These are phyloP conservation scores for Muntiacus muntjak DNA, from an alignment of 2,113 vertebrate species.

Conservation along the genomic window DNA sequence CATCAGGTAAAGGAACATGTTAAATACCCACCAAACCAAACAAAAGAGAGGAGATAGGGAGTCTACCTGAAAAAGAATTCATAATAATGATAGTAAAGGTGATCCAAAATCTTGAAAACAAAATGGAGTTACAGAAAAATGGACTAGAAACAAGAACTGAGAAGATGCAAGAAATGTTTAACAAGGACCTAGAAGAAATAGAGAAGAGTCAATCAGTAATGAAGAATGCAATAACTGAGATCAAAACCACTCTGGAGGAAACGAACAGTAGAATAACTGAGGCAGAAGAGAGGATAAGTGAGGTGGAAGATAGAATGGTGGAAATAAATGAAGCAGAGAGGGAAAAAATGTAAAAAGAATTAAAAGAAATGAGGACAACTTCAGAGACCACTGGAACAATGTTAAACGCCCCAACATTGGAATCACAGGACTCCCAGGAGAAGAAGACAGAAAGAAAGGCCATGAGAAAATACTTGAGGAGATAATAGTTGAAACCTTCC, in stretches of 20 bases:
- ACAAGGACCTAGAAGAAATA: not conserved
- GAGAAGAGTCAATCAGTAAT: not conserved
- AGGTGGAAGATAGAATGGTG: not conserved
- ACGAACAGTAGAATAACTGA: not conserved
- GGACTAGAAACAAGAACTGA: not conserved
- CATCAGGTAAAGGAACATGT: not conserved
- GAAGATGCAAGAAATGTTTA: not conserved
- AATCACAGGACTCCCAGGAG: not conserved
- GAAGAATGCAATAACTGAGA: not conserved
- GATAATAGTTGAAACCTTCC: not conserved
- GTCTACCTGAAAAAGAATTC: not conserved
- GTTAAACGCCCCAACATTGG: not conserved
- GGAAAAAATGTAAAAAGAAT: not conserved
- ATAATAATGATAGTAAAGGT: not conserved
- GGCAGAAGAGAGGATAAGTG: not conserved
- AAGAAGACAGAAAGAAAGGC: not conserved
- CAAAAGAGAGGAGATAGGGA: not conserved
- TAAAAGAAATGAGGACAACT: not conserved
- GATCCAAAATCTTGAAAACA: not conserved
- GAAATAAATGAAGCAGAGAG: not conserved
- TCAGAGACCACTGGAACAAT: not conserved
- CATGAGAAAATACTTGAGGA: not conserved
- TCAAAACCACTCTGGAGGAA: not conserved
- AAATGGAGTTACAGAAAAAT: not conserved
- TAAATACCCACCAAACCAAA: not conserved